Conservation (phyloP, 2,888 invertebrate genomes). For the Andrena haemorrhoa region DNA sequence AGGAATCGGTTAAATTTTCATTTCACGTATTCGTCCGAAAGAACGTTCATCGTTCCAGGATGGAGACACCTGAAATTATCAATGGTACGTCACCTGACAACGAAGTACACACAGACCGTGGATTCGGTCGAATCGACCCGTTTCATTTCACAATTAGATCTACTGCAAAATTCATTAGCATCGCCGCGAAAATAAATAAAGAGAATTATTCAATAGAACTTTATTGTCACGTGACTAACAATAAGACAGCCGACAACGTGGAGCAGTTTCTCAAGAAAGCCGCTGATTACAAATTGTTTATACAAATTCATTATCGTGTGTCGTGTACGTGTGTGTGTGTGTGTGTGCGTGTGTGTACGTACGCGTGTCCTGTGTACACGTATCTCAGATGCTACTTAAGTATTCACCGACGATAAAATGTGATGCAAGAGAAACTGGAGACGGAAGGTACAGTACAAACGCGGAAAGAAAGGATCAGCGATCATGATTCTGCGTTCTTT, state of each 20-base stretch:
- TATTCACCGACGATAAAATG: constrained; percentile 39
- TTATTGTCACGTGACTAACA: constrained; percentile 79
- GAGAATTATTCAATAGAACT: constrained; percentile 70
- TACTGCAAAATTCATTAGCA: neutral
- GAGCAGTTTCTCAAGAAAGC: constrained; percentile 64
- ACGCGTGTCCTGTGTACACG: constrained; percentile 9
- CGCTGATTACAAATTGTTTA: constrained; percentile 75
- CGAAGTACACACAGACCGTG: constrained; percentile 2
- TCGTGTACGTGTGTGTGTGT: neutral
- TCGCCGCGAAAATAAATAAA: constrained; percentile 40
- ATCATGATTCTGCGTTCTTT: constrained; percentile 24
- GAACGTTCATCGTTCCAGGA: constrained; percentile 20
- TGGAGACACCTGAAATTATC: constrained; percentile 39
- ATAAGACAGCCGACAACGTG: constrained; percentile 71
- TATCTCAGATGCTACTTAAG: constrained; percentile 43
- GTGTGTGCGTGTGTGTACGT: neutral
- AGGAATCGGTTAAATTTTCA: constrained; percentile 48
- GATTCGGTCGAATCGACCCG: constrained; percentile 32
- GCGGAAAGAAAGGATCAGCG: constrained; percentile 22
- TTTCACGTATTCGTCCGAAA: constrained; percentile 20
- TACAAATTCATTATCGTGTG: constrained; percentile 73
- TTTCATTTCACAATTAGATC: neutral
- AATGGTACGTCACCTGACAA: constrained; percentile 40
- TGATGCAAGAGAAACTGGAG: constrained; percentile 43
- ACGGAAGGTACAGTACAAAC: constrained; percentile 54